phyloP scores from a whole-genome alignment of 2,113 vertebrate species.

The Rafetus swinhoei region DNA sequence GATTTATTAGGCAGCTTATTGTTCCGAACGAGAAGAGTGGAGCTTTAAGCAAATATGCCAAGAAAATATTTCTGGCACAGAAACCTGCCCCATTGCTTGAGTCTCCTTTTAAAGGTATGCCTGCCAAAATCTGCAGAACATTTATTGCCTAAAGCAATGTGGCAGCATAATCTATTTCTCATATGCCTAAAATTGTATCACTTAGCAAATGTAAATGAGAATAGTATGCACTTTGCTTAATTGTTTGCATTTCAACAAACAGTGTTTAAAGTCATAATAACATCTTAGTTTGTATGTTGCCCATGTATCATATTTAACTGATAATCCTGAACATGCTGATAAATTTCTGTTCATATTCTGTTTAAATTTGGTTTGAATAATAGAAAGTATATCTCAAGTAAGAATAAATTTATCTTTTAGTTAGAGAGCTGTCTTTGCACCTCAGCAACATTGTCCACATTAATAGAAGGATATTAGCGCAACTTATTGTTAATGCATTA shows the following conservation, averaged over 20 bases:
- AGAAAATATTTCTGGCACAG: slow-evolving; percentile 94
- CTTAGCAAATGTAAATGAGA: slow-evolving; percentile 54
- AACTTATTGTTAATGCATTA: slow-evolving; percentile 38
- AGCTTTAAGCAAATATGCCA: slow-evolving; percentile 95
- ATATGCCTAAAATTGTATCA: slow-evolving; percentile 51
- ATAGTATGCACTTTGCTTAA: neutral
- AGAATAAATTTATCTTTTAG: neutral
- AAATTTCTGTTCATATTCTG: slow-evolving; percentile 38
- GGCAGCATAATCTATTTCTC: slow-evolving; percentile 42
- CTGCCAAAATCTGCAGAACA: slow-evolving; percentile 58
- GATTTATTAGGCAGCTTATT: slow-evolving; percentile 98
- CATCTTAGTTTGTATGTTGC: slow-evolving; percentile 29
- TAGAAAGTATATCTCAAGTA: slow-evolving; percentile 35
- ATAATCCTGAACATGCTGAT: slow-evolving; percentile 41
- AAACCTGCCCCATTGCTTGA: slow-evolving; percentile 95
- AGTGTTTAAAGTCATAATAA: neutral
- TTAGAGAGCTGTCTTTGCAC: slow-evolving; percentile 45
- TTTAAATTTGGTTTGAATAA: slow-evolving; percentile 47
- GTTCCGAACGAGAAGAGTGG: slow-evolving; percentile 96
- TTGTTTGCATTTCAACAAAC: slow-evolving; percentile 35
- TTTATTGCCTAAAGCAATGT: slow-evolving; percentile 57
- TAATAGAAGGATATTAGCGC: slow-evolving; percentile 41
- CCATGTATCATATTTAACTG: slow-evolving; percentile 29
- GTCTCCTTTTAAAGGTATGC: slow-evolving; percentile 96
- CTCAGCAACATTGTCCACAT: slow-evolving; percentile 21